Conservation (phyloP, 2,888 invertebrate species). For the Ophion ellenae region DNA sequence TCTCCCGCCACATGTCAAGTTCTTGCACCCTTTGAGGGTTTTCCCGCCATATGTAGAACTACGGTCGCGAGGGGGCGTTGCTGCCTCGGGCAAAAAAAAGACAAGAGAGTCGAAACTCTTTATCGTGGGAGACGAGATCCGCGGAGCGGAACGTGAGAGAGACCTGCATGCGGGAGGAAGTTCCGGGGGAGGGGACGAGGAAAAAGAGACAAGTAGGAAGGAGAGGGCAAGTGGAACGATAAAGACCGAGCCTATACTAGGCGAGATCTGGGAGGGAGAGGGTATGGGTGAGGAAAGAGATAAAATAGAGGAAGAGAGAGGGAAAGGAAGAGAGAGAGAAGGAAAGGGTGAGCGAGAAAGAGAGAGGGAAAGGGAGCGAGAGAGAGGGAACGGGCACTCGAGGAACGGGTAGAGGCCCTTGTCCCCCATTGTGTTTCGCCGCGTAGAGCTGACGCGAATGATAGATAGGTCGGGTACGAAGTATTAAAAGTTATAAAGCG, state of each 20-base stretch:
- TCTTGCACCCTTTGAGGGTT: no score
- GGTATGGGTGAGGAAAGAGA: conserved; percentile 17
- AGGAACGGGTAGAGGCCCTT: conserved; percentile 73
- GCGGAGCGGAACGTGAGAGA: conserved; percentile 32
- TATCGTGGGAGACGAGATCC: conserved; percentile 8
- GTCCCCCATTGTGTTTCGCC: conserved; percentile 77
- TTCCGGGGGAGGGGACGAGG: background rate
- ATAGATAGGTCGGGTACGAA: conserved; percentile 73
- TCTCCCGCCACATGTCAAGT: no score
- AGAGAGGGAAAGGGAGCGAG: conserved; percentile 56
- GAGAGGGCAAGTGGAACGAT: background rate
- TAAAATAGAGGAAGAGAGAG: conserved; percentile 51
- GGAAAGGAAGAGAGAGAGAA: conserved; percentile 59
- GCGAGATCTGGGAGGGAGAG: conserved; percentile 12
- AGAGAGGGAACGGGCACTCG: conserved; percentile 68
- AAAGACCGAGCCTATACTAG: conserved; percentile 3
- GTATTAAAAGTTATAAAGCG: conserved; percentile 23
- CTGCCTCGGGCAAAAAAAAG: background rate
- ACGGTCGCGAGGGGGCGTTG: no score
- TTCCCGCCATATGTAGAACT: no score
- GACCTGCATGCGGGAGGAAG: background rate
- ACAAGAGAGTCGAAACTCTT: background rate
- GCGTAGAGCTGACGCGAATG: conserved; percentile 79
- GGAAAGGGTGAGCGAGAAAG: conserved; percentile 12
- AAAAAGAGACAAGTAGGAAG: background rate